Evolutionary conservation across 30 jellyfish, hydroid and myxozoan genomes (phyloP), one percentile per base, ranked within the genome.

Genomic region (Morbakka virulenta): DNA sequence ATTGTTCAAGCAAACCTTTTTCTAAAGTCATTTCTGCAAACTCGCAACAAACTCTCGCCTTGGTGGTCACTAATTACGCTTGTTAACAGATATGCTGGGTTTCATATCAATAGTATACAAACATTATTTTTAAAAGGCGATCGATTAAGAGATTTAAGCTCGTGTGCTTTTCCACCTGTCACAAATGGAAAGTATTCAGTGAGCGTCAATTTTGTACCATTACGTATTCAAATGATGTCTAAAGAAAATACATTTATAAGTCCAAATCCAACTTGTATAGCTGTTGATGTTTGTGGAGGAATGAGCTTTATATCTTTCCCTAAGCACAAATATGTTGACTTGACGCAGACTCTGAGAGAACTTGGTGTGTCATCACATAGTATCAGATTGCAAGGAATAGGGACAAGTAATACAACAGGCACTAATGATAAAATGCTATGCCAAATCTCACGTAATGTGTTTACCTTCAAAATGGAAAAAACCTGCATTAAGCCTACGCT

Each of bases 91-190:
- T 74, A 84, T 33, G 41, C 35, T 20, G 95, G 95, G 24, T 84
- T 84, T 48, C 87, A 84, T 51, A 32, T 65, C 61, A 65, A 62
- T 50, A 75, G 75, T 49, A 31, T 84, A 1, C 95, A 84, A 52
- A 64, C 88, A 52, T 6, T 73, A 74, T 23, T 84, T 2, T 21
- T 84, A 64, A 84, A 84, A 28, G 41, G 84, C 23, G n/a, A 51
- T 22, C 78, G 57, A 20, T 47, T 84, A 47, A 65, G 41, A 50
- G 73, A 66, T 27, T 52, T 84, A 52, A 50, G 31, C 20, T n/a
- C 21, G 25, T 84, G 95, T 50, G 33, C 6, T 41, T 52, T 74
- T 35, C 28, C 66, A 21, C 89, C 95, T 24, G 6, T 50, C 26
- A 9, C 20, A 14, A 57, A 80, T 4, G 76, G 89, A 4, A 68